Evolutionary conservation across 1,140 invertebrate genomes (phyloP).

Genomic region (Chironomus tepperi): DNA sequence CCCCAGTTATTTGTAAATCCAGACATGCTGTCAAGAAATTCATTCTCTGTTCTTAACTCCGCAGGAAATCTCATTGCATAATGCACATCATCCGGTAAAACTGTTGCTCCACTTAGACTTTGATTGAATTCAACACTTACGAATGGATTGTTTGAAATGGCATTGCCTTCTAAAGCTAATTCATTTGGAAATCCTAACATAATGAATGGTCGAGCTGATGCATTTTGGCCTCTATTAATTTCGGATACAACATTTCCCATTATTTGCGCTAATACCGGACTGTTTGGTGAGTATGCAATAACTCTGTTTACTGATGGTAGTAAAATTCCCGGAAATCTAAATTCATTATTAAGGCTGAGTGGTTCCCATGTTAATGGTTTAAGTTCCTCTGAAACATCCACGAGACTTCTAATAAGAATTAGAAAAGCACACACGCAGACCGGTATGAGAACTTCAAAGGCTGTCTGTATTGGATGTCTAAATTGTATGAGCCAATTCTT

Average conservation of each 20-base stretch:
- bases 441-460: background rate
- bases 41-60: background rate
- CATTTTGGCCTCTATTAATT: background rate
- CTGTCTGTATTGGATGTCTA: slow-evolving; percentile 19
- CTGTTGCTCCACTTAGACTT: background rate
- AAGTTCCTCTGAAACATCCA: background rate
- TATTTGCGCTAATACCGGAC: background rate
- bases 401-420: slow-evolving; percentile 21
- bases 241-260: background rate
- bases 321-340: background rate
- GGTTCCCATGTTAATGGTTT: background rate
- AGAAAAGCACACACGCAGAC: slow-evolving; percentile 18
- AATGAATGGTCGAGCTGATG: background rate
- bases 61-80: slow-evolving; percentile 20
- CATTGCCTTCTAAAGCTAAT: background rate
- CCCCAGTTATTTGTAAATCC: background rate
- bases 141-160: background rate
- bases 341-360: background rate
- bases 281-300: background rate
- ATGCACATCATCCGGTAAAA: background rate
- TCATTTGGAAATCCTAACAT: background rate
- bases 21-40: background rate
- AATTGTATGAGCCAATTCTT: slow-evolving; percentile 60
- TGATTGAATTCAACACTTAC: slow-evolving; percentile 17
- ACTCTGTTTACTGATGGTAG: background rate